Evolutionary conservation across 2,797 vertebrate species (phyloP).

Genomic region (Hozukius guyotensis): DNA sequence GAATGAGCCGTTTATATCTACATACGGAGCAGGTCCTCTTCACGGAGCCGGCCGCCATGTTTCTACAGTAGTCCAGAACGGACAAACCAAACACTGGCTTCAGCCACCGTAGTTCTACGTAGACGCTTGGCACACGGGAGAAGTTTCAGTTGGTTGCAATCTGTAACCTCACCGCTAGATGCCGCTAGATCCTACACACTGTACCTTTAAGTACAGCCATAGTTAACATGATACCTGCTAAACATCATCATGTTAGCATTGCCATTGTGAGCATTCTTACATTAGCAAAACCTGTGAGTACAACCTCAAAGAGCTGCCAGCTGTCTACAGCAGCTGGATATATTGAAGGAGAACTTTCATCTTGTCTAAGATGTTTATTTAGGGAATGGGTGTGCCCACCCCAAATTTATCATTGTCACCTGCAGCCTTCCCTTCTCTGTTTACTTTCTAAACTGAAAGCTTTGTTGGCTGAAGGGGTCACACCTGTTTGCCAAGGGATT

Average conservation of each 20-base stretch:
- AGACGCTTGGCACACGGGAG: no score
- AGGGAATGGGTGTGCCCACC: slow-evolving; percentile 19
- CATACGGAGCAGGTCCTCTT: no score
- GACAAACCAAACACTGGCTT: no score
- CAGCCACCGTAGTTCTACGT: no score
- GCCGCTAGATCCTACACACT: no score
- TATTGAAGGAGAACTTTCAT: slow-evolving; percentile 1
- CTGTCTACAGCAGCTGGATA: background rate
- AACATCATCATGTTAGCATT: background rate
- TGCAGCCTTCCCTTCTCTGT: slow-evolving; percentile 28
- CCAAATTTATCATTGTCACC: slow-evolving; percentile 57
- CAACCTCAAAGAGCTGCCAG: background rate
- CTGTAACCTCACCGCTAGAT: no score
- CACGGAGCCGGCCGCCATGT: no score
- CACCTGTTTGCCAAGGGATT: slow-evolving; percentile 67
- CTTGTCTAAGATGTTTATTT: slow-evolving; percentile 35
- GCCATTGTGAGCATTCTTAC: background rate
- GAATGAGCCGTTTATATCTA: no score
- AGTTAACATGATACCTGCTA: background rate
- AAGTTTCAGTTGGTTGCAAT: no score
- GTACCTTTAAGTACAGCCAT: background rate
- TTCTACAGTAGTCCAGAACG: no score
- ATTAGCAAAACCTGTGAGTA: background rate
- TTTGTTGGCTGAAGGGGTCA: slow-evolving; percentile 73
- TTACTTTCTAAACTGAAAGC: slow-evolving; percentile 54